A percentile compares a stretch with the other conserved stretches of the same genome.
These are phyloP conservation scores for Poecilus cupreus DNA, from an alignment of 2,888 invertebrate genomes.

Conservation along the genomic window DNA sequence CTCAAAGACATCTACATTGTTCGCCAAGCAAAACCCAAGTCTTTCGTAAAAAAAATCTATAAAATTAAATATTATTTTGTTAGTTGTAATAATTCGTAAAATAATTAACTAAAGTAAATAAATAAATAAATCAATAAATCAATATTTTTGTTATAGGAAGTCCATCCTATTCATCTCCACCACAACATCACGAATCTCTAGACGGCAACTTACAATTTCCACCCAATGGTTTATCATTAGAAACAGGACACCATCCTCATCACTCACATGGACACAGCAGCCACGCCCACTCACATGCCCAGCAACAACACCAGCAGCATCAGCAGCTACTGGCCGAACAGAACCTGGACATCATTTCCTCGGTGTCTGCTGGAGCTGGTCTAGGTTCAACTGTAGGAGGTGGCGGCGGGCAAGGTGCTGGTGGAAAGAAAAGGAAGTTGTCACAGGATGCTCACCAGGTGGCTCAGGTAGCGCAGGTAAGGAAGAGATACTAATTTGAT, in stretches of 20 bases:
- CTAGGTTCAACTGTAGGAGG: constrained; percentile 62
- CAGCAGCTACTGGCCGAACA: constrained; percentile 61
- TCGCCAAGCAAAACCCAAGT: no score
- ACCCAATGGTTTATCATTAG: not conserved
- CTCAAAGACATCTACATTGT: no score
- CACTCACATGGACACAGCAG: not conserved
- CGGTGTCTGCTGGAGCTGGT: not conserved
- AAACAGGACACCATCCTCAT: constrained; percentile 6
- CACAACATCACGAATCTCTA: constrained; percentile 72
- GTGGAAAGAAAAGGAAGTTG: constrained; percentile 82
- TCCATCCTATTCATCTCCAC: constrained; percentile 29
- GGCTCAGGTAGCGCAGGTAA: not conserved
- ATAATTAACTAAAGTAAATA: no score
- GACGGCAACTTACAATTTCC: constrained; percentile 62
- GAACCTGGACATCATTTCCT: constrained; percentile 14
- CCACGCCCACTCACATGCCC: constrained; percentile 59
- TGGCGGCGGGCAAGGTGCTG: constrained; percentile 60
- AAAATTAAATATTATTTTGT: no score
- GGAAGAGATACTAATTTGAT: not conserved
- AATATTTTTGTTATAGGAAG: constrained; percentile 17
- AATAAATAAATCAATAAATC: not conserved
- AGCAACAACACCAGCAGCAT: constrained; percentile 65
- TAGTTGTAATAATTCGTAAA: no score
- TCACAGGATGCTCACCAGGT: constrained; percentile 77
- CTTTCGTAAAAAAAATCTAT: no score